Conservation (phyloP, 2,113 vertebrate species). For the Otolemur garnettii region DNA sequence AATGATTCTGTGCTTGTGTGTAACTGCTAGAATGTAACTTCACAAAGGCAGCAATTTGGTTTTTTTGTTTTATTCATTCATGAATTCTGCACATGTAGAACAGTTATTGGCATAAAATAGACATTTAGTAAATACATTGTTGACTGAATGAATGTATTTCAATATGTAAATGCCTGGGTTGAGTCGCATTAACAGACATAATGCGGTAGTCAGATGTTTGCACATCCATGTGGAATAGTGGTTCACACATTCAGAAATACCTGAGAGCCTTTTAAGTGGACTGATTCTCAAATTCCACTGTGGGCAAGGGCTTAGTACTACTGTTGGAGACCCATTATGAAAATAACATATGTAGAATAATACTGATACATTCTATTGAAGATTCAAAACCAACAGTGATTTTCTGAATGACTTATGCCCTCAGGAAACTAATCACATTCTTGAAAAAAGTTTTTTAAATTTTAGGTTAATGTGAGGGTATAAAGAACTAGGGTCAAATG, state of each 20-base stretch:
- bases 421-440: background rate
- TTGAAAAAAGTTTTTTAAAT: background rate
- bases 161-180: background rate
- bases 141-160: constrained; percentile 13
- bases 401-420: constrained; percentile 26
- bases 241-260: background rate
- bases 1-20: background rate
- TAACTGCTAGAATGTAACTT: background rate
- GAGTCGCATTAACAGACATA: background rate
- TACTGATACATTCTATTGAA: background rate
- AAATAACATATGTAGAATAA: background rate
- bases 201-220: background rate
- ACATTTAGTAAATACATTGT: background rate
- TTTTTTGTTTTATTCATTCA: background rate
- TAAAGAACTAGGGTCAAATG: too few species aligned
- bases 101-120: background rate
- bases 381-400: background rate
- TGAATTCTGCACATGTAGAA: background rate
- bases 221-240: background rate
- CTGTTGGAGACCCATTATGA: background rate
- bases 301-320: background rate
- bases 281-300: background rate
- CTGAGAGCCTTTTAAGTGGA: background rate
- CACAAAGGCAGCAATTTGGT: background rate
- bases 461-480: too few species aligned